Evolutionary conservation across 30 jellyfish, hydroid and myxozoan species (phyloP), one percentile per base, ranked within the genome.

Genomic region (Hydractinia echinata): DNA sequence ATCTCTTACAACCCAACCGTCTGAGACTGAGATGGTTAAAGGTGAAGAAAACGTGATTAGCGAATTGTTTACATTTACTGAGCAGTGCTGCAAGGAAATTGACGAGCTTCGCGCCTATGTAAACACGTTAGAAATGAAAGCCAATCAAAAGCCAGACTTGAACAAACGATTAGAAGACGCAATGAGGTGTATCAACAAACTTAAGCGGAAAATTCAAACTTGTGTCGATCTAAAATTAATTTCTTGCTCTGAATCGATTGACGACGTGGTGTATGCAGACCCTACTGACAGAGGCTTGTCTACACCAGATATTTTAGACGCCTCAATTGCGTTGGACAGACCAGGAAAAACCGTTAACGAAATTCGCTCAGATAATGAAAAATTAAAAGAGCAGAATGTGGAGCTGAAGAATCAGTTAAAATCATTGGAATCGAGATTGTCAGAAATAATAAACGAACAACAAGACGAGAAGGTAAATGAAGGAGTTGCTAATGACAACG

Each of bases 261-360:
- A 58, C 16, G 69, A 58, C 15, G 74, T 64, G 10, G 74, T n/a
- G 18, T 64, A n/a, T 6, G 39, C 51, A n/a, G 19, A 44, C 19
- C 55, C 60, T 19, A 71, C 44, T 15, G 10, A 71, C 53, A 50
- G 39, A n/a, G 18, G 15, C 44, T 71, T 39, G 30, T 60, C 81
- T 19, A n/a, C 74, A 7, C 74, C 74, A 6, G 19, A n/a, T 13
- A 71, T 19, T 50, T 71, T 71, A 67, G 74, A 64, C 7, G 74
- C 9, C 19, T 44, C 19, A 64, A 64, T 64, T 13, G 39, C 39
- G 39, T 30, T 71, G 30, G 81, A 71, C 10, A 52, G 39, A 6
- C 81, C 81, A 19, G 81, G 81, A 20, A 71, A 71, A 15, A 71
- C 81, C 10, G 81, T 71, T 30, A 71, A 71, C 53, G 81, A 71